Evolutionary conservation across 2,888 invertebrate genomes (phyloP).

Genomic region (Tipula vernalis): DNA sequence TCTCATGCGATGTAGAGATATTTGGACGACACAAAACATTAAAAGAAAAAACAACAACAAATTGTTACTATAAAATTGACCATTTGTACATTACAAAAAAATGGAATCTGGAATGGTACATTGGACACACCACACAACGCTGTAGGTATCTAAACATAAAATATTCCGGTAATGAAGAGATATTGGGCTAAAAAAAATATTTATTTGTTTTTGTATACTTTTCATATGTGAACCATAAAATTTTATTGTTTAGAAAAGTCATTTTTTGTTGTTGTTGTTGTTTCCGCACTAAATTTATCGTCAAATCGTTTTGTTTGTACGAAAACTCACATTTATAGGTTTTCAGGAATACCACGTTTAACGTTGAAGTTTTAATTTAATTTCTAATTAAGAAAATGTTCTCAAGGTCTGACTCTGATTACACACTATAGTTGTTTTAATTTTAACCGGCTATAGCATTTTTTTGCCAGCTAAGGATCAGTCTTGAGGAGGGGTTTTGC

Average conservation of each 20-base stretch:
- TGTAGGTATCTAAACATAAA: neutral
- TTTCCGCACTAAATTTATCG: neutral
- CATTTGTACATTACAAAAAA: neutral
- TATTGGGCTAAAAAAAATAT: neutral
- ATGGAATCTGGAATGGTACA: neutral
- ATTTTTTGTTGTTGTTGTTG: neutral
- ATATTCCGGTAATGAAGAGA: neutral
- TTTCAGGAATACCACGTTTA: neutral
- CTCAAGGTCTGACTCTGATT: too few relatives aligned
- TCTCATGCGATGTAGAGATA: neutral
- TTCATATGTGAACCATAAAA: neutral
- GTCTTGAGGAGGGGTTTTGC: too few relatives aligned
- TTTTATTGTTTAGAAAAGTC: neutral
- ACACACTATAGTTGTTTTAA: too few relatives aligned
- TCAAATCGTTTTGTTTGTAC: neutral
- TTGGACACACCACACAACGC: neutral
- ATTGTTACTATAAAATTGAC: neutral
- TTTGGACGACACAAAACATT: neutral
- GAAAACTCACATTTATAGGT: too few relatives aligned
- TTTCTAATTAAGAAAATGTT: too few relatives aligned
- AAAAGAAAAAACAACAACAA: neutral
- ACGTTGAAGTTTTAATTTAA: neutral
- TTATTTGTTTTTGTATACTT: neutral
- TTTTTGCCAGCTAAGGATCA: too few relatives aligned
- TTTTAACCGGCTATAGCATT: too few relatives aligned